Evolutionary conservation across 1,140 invertebrate genomes (phyloP).

Genomic region (Sitophilus oryzae): DNA sequence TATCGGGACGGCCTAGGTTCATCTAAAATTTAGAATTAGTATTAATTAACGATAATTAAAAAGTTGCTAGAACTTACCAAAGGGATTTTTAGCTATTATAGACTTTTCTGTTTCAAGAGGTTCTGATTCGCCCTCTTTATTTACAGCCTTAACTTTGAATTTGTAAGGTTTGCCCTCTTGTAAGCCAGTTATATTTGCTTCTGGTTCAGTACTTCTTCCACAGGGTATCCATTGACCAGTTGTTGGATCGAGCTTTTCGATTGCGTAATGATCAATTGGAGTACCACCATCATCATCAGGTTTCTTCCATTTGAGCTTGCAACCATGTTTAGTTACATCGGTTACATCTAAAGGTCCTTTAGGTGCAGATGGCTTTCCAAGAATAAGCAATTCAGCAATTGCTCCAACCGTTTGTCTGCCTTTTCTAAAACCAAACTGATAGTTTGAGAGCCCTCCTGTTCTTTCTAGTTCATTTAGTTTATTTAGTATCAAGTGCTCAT

Average conservation of each 20-base stretch:
- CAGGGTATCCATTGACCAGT: constrained; percentile 90
- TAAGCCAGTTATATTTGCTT: constrained; percentile 78
- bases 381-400: constrained; percentile 80
- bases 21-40: constrained; percentile 52
- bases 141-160: constrained; percentile 97
- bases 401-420: too few relatives aligned
- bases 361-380: constrained; percentile 76
- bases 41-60: too few relatives aligned
- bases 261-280: constrained; percentile 93
- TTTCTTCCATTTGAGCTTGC: constrained; percentile 90
- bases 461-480: too few relatives aligned
- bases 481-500: too few relatives aligned
- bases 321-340: constrained; percentile 89
- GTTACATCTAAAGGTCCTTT: constrained; percentile 84
- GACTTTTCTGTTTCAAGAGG: constrained; percentile 89
- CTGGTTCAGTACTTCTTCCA: constrained; percentile 69
- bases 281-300: constrained; percentile 87
- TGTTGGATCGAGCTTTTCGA: constrained; percentile 92
- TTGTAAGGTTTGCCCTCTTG: constrained; percentile 96
- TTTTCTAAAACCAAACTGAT: too few relatives aligned
- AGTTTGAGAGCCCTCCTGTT: too few relatives aligned
- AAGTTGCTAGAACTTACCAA: constrained; percentile 69
- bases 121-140: constrained; percentile 96
- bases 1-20: constrained; percentile 89
- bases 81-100: constrained; percentile 98